These are phyloP conservation scores for Darevskia nairensis DNA, from an alignment of 2,797 vertebrate species.

Conservation along the genomic window DNA sequence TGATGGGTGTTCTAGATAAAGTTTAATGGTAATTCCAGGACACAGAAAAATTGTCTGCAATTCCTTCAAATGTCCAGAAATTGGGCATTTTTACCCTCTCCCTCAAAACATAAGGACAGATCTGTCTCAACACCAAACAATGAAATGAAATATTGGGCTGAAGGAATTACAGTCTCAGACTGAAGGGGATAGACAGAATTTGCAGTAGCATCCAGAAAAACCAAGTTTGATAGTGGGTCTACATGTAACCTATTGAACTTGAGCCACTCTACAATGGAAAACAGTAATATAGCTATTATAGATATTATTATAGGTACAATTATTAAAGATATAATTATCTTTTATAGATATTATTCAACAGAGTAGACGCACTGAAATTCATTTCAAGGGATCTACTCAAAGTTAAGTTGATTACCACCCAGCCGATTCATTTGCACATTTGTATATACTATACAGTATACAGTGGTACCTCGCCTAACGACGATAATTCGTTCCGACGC, in stretches of 20 bases:
- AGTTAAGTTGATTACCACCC: too few relatives aligned
- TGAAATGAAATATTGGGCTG: background rate
- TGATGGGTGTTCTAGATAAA: background rate
- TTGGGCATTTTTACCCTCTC: background rate
- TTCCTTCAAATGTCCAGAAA: background rate
- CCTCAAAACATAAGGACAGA: background rate
- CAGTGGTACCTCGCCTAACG: too few relatives aligned
- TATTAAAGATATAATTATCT: too few relatives aligned
- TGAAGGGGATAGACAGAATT: background rate
- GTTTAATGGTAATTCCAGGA: too few relatives aligned
- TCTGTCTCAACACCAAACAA: background rate
- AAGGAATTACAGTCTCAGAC: background rate
- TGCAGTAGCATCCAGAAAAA: background rate
- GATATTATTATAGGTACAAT: background rate
- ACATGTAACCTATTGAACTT: background rate
- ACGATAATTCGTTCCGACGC: too few relatives aligned
- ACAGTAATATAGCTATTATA: background rate
- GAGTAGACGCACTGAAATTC: too few relatives aligned
- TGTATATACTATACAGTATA: too few relatives aligned
- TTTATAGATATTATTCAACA: too few relatives aligned
- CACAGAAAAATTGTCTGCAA: background rate
- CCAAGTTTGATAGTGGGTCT: background rate
- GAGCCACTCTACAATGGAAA: background rate
- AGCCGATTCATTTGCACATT: too few relatives aligned
- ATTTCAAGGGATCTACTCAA: too few relatives aligned